These are phyloP conservation scores for Rambutsinella grinnellia DNA, from an alignment of 2,888 invertebrate species.

Conservation along the genomic window DNA sequence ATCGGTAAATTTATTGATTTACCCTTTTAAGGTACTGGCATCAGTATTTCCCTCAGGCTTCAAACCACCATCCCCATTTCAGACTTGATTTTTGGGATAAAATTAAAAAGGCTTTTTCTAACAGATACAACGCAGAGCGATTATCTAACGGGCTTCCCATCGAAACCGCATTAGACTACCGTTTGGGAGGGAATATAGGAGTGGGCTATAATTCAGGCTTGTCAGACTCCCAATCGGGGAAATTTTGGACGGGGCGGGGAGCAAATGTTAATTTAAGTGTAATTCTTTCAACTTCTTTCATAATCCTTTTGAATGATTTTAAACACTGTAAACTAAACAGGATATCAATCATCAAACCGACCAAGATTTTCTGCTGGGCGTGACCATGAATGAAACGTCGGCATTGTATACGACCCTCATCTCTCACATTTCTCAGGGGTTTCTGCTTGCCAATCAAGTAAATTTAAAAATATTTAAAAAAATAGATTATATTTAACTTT, in stretches of 20 bases:
- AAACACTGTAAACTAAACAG: no score
- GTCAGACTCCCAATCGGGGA: background rate
- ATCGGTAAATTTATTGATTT: no score
- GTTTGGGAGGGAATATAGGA: background rate
- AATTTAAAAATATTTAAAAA: background rate
- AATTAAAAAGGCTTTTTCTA: slow-evolving; percentile 82
- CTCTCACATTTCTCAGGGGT: slow-evolving; percentile 3
- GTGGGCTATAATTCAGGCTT: background rate
- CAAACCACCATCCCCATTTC: slow-evolving; percentile 71
- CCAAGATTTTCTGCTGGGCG: background rate
- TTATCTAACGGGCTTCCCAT: background rate
- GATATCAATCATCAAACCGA: slow-evolving; percentile 1
- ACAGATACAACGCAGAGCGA: slow-evolving; percentile 3
- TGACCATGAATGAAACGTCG: background rate
- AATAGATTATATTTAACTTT: background rate
- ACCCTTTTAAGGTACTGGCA: no score
- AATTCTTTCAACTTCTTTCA: background rate
- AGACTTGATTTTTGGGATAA: slow-evolving; percentile 73
- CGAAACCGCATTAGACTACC: background rate
- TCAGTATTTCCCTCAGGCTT: background rate
- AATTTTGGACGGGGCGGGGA: slow-evolving; percentile 5
- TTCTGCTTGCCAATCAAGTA: background rate
- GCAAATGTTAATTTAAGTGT: slow-evolving; percentile 27
- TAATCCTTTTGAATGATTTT: no score
- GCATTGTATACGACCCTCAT: background rate